Evolutionary conservation across 2,797 vertebrate species (phyloP), one percentile per base, ranked within the genome.

Genomic region (Rhinatrema bivittatum): DNA sequence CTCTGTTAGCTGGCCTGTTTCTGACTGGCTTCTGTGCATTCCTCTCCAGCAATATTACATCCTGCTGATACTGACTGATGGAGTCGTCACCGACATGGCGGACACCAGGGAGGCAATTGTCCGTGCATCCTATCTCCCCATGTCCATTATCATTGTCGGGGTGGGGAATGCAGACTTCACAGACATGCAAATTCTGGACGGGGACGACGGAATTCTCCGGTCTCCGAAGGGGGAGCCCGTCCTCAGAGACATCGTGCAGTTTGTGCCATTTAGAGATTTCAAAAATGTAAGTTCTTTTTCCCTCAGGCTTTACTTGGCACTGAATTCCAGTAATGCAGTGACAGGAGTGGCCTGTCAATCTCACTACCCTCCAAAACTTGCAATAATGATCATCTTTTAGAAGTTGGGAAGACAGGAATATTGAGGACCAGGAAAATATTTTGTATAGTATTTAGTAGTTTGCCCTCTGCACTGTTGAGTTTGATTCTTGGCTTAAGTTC

Each of bases 141-240:
- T 97, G 78, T 95, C 94, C 62, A 91, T 95, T 65, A 91, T 97
- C 72, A 94, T 97, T 9, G 91, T 97, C 2, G 94, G 93, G 1
- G 91, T 96, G 60, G 94, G 93, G 62, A 94, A 94, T 1, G 91
- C 94, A 0, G 91, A 95, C 78, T 95, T 98, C 81, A 95, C 92
- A 0, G 91, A 96, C 77, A 94, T 93, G 93, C 90, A 94, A 80
- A 88, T 94, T 71, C 78, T 97, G 56, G 91, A 95, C 0, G 91
- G 94, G 1, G 93, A 94, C 1, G 88, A 91, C 0, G 91, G 93
- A 0, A 50, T 91, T 36, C 82, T 96, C 27, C 85, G 90, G 22
- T 91, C 91, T 25, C 94, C 90, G 0, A 87, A 82, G 53, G 92
- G 94, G 3, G 91, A 97, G 56, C 90, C 91, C 0, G 92, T 90